These are phyloP conservation scores for Origma solitaria DNA, from an alignment of 2,113 vertebrate genomes.

Conservation along the genomic window DNA sequence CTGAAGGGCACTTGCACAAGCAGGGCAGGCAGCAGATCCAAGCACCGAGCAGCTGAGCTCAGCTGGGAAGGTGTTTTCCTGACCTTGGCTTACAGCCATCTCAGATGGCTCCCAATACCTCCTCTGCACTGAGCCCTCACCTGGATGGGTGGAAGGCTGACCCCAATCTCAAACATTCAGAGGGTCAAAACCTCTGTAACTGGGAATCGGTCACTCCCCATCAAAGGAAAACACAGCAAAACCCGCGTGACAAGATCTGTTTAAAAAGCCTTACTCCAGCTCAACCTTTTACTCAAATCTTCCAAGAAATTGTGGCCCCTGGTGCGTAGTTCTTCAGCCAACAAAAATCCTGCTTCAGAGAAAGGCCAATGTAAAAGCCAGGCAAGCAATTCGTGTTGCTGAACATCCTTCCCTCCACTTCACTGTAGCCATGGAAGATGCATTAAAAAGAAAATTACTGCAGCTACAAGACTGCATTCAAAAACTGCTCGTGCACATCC, in stretches of 20 bases:
- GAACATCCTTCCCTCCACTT: neutral
- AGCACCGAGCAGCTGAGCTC: neutral
- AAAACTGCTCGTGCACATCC: neutral
- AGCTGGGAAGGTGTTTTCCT: neutral
- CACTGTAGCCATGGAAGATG: neutral
- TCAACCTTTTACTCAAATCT: neutral
- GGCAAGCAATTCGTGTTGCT: neutral
- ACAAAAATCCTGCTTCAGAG: neutral
- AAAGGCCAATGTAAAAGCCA: neutral
- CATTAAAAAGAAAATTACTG: neutral
- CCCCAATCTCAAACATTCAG: neutral
- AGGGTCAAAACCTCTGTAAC: neutral
- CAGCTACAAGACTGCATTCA: neutral
- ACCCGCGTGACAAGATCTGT: fast-evolving
- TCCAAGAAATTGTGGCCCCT: neutral
- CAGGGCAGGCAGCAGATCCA: neutral
- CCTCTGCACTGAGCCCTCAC: neutral
- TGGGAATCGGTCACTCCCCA: neutral
- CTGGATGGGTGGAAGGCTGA: neutral
- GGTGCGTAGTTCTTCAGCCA: neutral
- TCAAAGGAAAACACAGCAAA: neutral
- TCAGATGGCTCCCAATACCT: neutral
- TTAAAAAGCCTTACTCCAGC: neutral
- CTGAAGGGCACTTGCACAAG: neutral
- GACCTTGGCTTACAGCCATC: neutral